Percentiles rank a stretch among this genome's conserved stretches.
Conservation (phyloP, 2,797 vertebrate species). For the Tachyglossus aculeatus region DNA sequence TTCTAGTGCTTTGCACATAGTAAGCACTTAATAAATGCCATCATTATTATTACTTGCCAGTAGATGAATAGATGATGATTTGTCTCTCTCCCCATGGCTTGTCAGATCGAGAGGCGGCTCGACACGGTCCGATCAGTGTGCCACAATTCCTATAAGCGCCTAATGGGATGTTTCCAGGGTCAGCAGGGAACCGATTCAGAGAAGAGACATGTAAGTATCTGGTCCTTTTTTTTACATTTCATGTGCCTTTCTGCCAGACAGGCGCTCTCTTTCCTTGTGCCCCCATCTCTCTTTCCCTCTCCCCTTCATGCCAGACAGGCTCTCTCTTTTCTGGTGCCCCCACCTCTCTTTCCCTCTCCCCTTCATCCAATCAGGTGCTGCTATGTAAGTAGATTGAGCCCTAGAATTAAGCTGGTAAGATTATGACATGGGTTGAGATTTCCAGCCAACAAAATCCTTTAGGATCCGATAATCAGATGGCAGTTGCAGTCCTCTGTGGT, state of each 20-base stretch:
- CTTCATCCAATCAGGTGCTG: background rate
- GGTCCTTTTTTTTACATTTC: fast-evolving
- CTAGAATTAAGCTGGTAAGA: background rate
- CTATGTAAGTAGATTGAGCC: background rate
- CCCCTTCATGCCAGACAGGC: background rate
- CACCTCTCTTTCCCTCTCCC: background rate
- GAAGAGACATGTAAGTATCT: constrained; percentile 89
- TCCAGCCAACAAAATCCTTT: background rate
- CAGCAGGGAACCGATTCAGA: constrained; percentile 90
- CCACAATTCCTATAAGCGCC: constrained; percentile 93
- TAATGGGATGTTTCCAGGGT: constrained; percentile 90
- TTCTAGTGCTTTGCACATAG: no score
- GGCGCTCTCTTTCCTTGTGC: background rate
- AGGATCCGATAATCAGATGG: background rate
- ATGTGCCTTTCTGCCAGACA: background rate
- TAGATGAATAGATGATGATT: constrained; percentile 28
- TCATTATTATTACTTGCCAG: no score
- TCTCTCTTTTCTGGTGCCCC: background rate
- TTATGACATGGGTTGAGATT: fast-evolving
- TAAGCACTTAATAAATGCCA: no score
- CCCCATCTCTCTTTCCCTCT: background rate
- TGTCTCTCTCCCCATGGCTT: background rate
- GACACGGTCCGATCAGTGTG: constrained; percentile 91
- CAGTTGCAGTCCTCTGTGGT: background rate
- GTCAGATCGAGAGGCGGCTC: constrained; percentile 95